A percentile compares a stretch with the other conserved stretches of the same genome.
Conservation (phyloP, 2,797 vertebrate genomes). For the Cercopithecus neglectus region DNA sequence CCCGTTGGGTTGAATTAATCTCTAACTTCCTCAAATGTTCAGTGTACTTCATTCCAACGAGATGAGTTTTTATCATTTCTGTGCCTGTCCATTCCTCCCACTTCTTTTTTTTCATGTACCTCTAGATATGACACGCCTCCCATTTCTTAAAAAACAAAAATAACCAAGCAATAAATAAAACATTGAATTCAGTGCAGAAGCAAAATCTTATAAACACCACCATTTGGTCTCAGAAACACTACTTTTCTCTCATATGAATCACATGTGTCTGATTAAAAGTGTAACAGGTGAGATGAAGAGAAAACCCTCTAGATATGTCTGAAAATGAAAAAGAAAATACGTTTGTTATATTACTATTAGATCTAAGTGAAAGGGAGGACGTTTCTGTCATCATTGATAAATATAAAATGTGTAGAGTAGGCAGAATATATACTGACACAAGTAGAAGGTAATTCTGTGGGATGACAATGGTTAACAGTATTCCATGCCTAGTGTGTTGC, state of each 20-base stretch:
- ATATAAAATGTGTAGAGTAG: background rate
- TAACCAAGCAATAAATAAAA: background rate
- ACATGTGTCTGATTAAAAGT: background rate
- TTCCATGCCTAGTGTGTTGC: background rate
- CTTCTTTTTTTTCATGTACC: background rate
- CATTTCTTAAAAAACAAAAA: background rate
- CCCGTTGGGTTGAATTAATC: background rate
- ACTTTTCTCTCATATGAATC: background rate
- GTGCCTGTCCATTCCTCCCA: background rate
- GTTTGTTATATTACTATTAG: background rate
- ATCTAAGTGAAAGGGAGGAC: background rate
- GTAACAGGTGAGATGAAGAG: background rate
- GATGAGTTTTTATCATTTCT: background rate
- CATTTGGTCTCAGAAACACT: background rate
- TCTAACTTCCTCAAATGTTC: constrained; percentile 11
- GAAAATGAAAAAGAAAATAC: constrained; percentile 1
- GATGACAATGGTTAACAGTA: background rate
- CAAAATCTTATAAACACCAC: background rate
- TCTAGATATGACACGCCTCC: background rate
- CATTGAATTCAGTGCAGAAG: background rate
- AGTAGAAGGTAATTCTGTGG: background rate
- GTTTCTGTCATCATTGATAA: background rate
- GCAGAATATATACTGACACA: background rate
- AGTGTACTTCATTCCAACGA: background rate
- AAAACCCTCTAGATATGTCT: background rate